Conservation (phyloP, 2,888 invertebrate species). For the Dorcus hopei region DNA sequence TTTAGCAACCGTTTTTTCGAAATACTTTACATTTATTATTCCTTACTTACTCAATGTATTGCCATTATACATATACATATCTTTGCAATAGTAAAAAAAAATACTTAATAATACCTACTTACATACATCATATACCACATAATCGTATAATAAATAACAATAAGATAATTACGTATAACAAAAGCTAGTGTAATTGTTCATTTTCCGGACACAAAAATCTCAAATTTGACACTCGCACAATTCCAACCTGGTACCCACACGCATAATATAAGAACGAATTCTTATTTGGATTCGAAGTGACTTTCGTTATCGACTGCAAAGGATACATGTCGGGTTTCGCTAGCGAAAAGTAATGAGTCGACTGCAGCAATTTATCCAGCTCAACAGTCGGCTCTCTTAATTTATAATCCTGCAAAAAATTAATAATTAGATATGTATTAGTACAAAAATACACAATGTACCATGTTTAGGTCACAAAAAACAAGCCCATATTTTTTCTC, state of each 20-base stretch:
- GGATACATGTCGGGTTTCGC: conserved; percentile 38
- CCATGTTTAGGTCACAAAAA: conserved; percentile 37
- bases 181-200: not conserved
- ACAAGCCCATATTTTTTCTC: conserved; percentile 52
- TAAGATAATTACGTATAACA: too few relatives aligned
- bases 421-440: not conserved
- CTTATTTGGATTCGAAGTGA: conserved; percentile 50
- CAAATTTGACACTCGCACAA: conserved; percentile 43
- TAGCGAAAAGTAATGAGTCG: conserved; percentile 15
- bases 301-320: conserved; percentile 40
- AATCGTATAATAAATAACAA: too few relatives aligned
- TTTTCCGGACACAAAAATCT: conserved; percentile 29
- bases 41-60: too few relatives aligned
- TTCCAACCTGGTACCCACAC: conserved; percentile 51
- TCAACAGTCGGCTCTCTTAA: conserved; percentile 17
- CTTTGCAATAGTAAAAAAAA: too few relatives aligned
- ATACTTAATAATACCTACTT: too few relatives aligned
- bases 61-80: too few relatives aligned
- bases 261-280: conserved; percentile 47
- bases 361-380: conserved; percentile 15
- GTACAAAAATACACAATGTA: not conserved
- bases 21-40: too few relatives aligned
- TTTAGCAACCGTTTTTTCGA: too few relatives aligned
- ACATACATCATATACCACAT: too few relatives aligned
- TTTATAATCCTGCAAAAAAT: conserved; percentile 17